Evolutionary conservation across 2,797 vertebrate species (phyloP), one percentile per base, ranked within the genome.

Genomic region (Takifugu rubripes): DNA sequence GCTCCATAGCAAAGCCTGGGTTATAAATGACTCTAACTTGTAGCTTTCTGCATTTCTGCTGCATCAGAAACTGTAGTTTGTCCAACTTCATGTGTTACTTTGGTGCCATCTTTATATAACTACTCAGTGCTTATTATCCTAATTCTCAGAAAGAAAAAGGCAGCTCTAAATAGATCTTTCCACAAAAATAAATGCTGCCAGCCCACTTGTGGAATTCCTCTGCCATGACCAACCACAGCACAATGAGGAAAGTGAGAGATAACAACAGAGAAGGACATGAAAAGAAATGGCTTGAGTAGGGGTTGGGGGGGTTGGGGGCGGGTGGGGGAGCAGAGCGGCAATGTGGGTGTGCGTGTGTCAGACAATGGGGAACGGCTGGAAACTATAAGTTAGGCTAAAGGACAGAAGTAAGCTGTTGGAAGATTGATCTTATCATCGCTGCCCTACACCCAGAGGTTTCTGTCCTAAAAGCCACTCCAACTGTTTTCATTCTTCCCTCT

Each of bases 211-310:
- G 76, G 68, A 79, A 84, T 87, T 84, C 79, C 67, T 86, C 70
- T 72, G 65, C 77, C 74, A 74, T 83, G 83, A 86, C 75, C 56
- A 67, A 81, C 68, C 66, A 70, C 61, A 77, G 68, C 62, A 84
- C 71, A 81, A 82, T 72, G 66, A 81, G 54, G 56, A 52, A 66
- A 68, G 53, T 49, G 59, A 72, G 67, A 50, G 64, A 77, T 70
- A 79, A 40, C 16, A 79, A 79, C 61, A 75, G 60, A 64, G 56
- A 70, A 61, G 52, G 72, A 81, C 56, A 72, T 56, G 56, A 55
- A 68, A 65, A 67, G 49, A 78, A 72, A 67, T 52, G 49, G 55
- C 46, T 70, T 43, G 47, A 59, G 63, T 59, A 61, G 55, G 52
- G 44, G 49, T 57, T 3, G 0, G 58, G 33, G 48, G 53, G 62